phyloP scores from a whole-genome alignment of 2,797 vertebrate genomes.

The Centroberyx gerrardi region DNA sequence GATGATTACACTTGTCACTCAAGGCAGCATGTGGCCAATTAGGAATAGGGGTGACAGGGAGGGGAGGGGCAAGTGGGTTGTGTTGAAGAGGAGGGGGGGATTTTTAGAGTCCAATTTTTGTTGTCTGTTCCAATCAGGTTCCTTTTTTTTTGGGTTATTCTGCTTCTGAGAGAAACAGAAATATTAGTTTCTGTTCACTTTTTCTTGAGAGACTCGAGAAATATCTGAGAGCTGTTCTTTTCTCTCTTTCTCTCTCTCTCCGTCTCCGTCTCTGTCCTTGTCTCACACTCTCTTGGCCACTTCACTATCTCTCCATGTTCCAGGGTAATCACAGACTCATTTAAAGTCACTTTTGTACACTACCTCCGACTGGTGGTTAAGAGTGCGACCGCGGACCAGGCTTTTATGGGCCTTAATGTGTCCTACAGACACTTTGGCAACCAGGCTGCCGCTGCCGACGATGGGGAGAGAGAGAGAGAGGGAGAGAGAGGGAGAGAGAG shows the following conservation, averaged over 20 bases:
- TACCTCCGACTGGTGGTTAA: conserved; percentile 84
- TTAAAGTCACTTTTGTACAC: conserved; percentile 86
- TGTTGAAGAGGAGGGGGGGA: conserved; percentile 22
- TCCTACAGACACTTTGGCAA: conserved; percentile 84
- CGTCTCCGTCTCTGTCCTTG: conserved; percentile 59
- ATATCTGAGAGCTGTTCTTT: conserved; percentile 47
- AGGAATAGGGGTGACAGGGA: conserved; percentile 73
- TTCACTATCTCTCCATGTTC: conserved; percentile 77
- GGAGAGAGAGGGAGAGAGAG: conserved; percentile 29
- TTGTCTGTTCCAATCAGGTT: conserved; percentile 56
- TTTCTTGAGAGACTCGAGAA: conserved; percentile 66
- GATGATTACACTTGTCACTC: conserved; percentile 96
- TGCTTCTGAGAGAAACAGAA: conserved; percentile 56
- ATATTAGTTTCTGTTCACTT: conserved; percentile 72
- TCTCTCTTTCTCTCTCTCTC: conserved; percentile 27
- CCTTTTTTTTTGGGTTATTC: conserved; percentile 65
- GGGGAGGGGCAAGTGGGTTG: conserved; percentile 58
- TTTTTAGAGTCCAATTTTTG: conserved; percentile 60
- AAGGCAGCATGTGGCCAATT: conserved; percentile 90
- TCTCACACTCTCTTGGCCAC: conserved; percentile 77
- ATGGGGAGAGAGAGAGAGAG: conserved; percentile 47
- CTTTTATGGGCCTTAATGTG: conserved; percentile 86
- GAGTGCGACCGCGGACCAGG: conserved; percentile 77
- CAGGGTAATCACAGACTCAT: conserved; percentile 84
- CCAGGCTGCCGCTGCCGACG: conserved; percentile 69